Conservation (phyloP, 92 coral and sea anemone genomes). For the Parazoanthus swiftii region DNA sequence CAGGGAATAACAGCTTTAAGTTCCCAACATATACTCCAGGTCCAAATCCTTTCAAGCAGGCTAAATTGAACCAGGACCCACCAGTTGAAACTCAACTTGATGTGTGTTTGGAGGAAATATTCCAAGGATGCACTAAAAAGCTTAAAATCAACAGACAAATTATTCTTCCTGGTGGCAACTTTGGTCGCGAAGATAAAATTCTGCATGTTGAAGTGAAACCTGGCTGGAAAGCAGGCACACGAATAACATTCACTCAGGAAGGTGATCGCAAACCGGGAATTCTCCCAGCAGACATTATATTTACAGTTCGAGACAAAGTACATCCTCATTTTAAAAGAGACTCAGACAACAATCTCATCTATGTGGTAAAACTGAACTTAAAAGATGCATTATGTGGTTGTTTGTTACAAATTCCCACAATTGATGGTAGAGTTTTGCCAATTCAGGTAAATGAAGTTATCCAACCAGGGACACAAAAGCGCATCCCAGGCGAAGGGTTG, state of each 20-base stretch:
- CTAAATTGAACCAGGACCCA: conserved; percentile 68
- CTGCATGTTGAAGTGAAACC: conserved; percentile 82
- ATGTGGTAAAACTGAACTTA: conserved; percentile 78
- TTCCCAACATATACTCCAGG: conserved; percentile 50
- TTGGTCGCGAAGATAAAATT: conserved; percentile 73
- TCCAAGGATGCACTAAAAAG: conserved; percentile 70
- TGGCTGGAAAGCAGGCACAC: conserved; percentile 98
- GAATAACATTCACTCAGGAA: conserved; percentile 69
- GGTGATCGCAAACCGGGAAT: conserved; percentile 82
- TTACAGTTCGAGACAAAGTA: conserved; percentile 84
- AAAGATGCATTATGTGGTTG: conserved; percentile 88
- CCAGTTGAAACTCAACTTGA: conserved; percentile 73
- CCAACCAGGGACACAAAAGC: conserved; percentile 93
- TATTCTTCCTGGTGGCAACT: conserved; percentile 46
- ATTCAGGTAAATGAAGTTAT: conserved; percentile 91
- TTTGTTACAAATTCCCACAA: conserved; percentile 78
- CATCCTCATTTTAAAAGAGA: conserved; percentile 92
- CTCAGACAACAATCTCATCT: conserved; percentile 82
- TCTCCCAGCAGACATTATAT: conserved; percentile 85
- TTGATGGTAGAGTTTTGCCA: conserved; percentile 76
- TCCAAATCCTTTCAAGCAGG: conserved; percentile 62
- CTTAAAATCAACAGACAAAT: conserved; percentile 76
- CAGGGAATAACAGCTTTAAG: conserved; percentile 52
- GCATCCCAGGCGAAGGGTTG: conserved; percentile 89
- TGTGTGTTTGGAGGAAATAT: conserved; percentile 85